Evolutionary conservation across 1,140 invertebrate genomes (phyloP).

Genomic region (Anagrus nilaparvatae): DNA sequence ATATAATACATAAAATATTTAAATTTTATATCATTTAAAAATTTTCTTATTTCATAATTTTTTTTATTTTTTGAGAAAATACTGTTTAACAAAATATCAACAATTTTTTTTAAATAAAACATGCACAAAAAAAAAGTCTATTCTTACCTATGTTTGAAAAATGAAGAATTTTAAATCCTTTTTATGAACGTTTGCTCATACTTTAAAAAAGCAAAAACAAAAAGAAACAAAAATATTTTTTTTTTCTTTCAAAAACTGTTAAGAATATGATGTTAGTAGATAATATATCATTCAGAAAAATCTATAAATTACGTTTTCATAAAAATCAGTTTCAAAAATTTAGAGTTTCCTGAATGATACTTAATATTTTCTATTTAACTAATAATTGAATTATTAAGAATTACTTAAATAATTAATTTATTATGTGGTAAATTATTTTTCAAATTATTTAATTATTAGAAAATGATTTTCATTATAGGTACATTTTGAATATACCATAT

Average conservation of each 20-base stretch:
- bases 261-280: neutral
- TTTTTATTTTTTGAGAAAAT: neutral
- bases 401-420: neutral
- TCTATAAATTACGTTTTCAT: no score
- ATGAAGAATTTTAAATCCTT: neutral
- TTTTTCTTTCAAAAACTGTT: neutral
- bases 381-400: no score
- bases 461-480: neutral
- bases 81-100: slow-evolving; percentile 1
- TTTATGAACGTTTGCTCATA: neutral
- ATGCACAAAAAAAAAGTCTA: neutral
- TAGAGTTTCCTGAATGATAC: no score
- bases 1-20: neutral
- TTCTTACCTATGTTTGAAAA: neutral
- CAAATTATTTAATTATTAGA: slow-evolving; percentile 1
- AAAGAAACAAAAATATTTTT: slow-evolving; percentile 4
- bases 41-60: slow-evolving; percentile 5
- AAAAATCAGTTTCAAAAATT: no score
- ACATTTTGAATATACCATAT: neutral
- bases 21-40: neutral
- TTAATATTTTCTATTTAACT: no score
- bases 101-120: slow-evolving; percentile 5
- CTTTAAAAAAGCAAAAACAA: neutral
- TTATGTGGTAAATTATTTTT: neutral
- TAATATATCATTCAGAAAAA: neutral